Evolutionary conservation across 1,140 invertebrate genomes (phyloP).

Genomic region (Forficula auricularia): DNA sequence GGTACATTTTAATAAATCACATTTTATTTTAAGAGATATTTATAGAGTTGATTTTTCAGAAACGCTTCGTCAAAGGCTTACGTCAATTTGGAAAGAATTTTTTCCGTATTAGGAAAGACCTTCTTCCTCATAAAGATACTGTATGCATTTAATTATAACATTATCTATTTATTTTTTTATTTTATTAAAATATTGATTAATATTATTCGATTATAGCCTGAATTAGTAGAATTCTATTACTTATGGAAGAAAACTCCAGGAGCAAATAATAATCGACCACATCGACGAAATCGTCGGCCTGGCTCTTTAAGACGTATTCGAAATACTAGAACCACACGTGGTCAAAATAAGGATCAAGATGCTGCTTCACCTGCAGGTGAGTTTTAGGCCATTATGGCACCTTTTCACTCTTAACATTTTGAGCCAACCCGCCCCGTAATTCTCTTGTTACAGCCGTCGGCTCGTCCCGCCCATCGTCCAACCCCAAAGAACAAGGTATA

Average conservation of each 20-base stretch:
- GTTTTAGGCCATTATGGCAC: slow-evolving; percentile 8
- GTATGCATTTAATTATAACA: slow-evolving; percentile 31
- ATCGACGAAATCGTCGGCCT: slow-evolving; percentile 63
- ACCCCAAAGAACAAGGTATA: slow-evolving; percentile 21
- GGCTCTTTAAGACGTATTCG: slow-evolving; percentile 75
- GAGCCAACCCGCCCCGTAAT: slow-evolving; percentile 12
- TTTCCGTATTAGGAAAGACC: slow-evolving; percentile 89
- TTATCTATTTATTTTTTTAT: slow-evolving; percentile 26
- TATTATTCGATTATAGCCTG: slow-evolving; percentile 44
- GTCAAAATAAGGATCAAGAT: slow-evolving; percentile 22
- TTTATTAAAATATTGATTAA: slow-evolving; percentile 1
- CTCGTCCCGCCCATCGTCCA: slow-evolving; percentile 20
- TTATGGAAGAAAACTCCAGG: slow-evolving; percentile 99
- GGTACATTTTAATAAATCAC: slow-evolving; percentile 29
- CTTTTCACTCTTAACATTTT: background rate
- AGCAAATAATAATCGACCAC: slow-evolving; percentile 82
- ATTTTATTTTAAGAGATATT: too few relatives aligned
- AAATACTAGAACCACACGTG: slow-evolving; percentile 51
- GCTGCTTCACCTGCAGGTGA: slow-evolving; percentile 15
- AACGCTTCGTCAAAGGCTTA: slow-evolving; percentile 94
- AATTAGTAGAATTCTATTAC: slow-evolving; percentile 97
- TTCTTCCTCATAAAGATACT: slow-evolving; percentile 90
- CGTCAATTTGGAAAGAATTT: slow-evolving; percentile 98
- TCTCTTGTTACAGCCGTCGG: slow-evolving; percentile 10
- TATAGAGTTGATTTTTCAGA: too few relatives aligned